A percentile compares a stretch with the other conserved stretches of the same genome.
Conservation (phyloP, 2,113 vertebrate species). For the Platichthys stellatus region DNA sequence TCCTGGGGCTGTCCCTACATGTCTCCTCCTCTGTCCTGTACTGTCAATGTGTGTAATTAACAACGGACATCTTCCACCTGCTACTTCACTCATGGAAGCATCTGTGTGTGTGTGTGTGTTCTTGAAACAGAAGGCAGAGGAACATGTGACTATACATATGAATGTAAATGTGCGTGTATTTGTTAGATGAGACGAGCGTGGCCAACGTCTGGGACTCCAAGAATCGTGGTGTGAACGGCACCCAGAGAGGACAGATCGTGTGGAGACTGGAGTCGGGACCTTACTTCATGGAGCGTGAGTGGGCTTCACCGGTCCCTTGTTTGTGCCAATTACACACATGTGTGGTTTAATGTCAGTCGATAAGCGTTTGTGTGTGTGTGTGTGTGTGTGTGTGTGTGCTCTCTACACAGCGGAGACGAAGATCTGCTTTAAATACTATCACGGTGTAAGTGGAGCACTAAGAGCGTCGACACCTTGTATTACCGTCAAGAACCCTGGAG, state of each 20-base stretch:
- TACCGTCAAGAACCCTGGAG: conserved; percentile 94
- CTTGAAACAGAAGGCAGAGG: neutral
- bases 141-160: neutral
- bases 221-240: conserved; percentile 96
- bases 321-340: neutral
- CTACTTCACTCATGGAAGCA: neutral
- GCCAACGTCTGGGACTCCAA: conserved; percentile 99
- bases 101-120: conserved; percentile 1
- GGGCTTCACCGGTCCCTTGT: neutral
- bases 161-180: conserved; percentile 12
- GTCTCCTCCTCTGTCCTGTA: neutral
- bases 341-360: neutral
- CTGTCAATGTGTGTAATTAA: neutral
- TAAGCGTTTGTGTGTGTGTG: neutral
- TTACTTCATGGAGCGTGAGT: conserved; percentile 98
- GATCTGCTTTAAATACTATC: conserved; percentile 98
- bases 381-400: conserved; percentile 28
- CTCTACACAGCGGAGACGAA: conserved; percentile 92
- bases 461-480: conserved; percentile 96
- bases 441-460: conserved; percentile 94
- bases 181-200: conserved; percentile 93
- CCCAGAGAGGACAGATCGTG: conserved; percentile 94
- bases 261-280: conserved; percentile 95
- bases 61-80: neutral
- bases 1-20: neutral